A percentile compares a stretch with the other conserved stretches of the same genome.
phyloP scores from a whole-genome alignment of 2,888 invertebrate species.

The Cantharis lateralis region DNA sequence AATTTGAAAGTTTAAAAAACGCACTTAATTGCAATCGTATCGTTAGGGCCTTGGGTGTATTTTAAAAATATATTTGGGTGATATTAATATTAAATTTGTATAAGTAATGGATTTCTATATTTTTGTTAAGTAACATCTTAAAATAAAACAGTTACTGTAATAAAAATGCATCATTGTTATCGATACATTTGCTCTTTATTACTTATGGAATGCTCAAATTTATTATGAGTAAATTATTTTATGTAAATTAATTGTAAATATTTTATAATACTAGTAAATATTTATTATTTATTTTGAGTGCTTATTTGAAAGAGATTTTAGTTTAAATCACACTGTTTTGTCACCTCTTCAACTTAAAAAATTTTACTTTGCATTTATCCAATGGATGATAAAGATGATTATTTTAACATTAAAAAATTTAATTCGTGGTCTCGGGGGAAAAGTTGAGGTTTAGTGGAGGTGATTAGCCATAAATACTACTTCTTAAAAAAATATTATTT shows the following conservation, averaged over 20 bases:
- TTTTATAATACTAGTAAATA: background rate
- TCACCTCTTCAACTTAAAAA: background rate
- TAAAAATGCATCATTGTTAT: background rate
- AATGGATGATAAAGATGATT: too few relatives aligned
- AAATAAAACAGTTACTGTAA: background rate
- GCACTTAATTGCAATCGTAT: background rate
- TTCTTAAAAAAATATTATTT: too few relatives aligned
- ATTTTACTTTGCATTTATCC: background rate
- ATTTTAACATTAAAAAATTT: too few relatives aligned
- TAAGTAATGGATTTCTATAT: background rate
- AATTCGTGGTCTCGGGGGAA: too few relatives aligned
- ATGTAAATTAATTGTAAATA: background rate
- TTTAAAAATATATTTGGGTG: background rate
- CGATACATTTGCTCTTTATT: background rate
- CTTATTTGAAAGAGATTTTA: background rate
- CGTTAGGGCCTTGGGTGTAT: background rate
- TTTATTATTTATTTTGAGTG: background rate
- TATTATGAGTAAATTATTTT: background rate
- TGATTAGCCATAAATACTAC: too few relatives aligned
- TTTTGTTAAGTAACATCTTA: background rate
- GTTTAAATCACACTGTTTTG: background rate
- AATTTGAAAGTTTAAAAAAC: background rate
- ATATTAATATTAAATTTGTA: constrained; percentile 1
- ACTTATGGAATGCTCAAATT: background rate
- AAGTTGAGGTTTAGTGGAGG: too few relatives aligned